Evolutionary conservation across 92 coral and sea anemone species (phyloP), one percentile per base, ranked within the genome.

Genomic region (Heliopora coerulea): DNA sequence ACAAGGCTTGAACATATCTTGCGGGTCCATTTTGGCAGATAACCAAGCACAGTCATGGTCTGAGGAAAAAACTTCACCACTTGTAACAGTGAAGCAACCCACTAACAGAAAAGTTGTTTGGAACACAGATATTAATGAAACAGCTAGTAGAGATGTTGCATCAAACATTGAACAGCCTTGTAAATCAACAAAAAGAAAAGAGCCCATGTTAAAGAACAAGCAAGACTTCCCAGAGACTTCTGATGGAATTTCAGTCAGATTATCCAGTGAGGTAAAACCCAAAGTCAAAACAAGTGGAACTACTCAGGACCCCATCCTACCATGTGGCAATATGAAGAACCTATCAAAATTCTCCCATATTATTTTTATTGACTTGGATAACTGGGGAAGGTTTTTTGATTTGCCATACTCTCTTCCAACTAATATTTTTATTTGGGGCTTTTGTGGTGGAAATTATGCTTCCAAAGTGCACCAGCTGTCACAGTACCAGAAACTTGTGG

Each of bases 361-460:
- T 23, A 10, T 70, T 12, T 70, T 70, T n/a, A 54, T 88, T 65
- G 92, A 88, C 37, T 25, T 88, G 33, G 92, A 88, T 35, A 88
- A 88, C 79, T 88, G 92, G 92, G 42, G 42, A 59, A 78, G 54
- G 44, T 60, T 88, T 60, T 78, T 81, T 18, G 59, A 72, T 23
- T 56, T 83, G 42, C 72, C 80, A 19, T 56, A 75, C n/a, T 57
- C 59, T 8, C 74, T 88, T 34, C 68, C 89, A 12, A 75, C 49
- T 0, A 57, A 70, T 0, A 74, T 88, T 9, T 88, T 88, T 62
- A 89, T 88, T 59, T 88, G 89, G 92, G 86, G 82, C 8, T 88
- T 88, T 42, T 74, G 76, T 20, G 89, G 92, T 18, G 87, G 85
- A 7, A 1, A 65, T 0, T 56, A 66, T 0, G 2, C 19, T 19